These are phyloP conservation scores for Nannospalax galili DNA, from an alignment of 2,113 vertebrate species.

Conservation along the genomic window DNA sequence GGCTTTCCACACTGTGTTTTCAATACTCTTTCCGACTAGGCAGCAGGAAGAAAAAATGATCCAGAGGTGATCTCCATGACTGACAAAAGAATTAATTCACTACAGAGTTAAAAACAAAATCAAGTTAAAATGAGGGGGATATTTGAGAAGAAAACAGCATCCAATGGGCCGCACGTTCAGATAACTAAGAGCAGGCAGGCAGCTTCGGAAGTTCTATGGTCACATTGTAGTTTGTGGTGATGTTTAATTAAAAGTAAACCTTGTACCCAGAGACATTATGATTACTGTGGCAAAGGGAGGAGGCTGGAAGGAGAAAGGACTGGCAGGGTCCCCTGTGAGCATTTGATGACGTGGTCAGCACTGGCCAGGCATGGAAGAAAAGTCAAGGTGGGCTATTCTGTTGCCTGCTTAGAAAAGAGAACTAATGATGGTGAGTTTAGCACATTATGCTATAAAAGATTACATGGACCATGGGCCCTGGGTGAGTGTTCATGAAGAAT, in stretches of 20 bases:
- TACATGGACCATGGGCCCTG: not conserved
- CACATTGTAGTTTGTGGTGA: not conserved
- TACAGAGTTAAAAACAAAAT: not conserved
- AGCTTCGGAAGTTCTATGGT: not conserved
- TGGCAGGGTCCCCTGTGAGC: not conserved
- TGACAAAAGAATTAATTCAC: not conserved
- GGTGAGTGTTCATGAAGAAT: not conserved
- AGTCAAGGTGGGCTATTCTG: not conserved
- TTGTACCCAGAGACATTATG: not conserved
- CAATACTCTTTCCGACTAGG: not conserved
- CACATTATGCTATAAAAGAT: not conserved
- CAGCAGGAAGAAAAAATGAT: not conserved
- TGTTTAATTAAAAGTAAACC: not conserved
- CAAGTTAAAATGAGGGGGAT: not conserved
- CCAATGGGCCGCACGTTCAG: not conserved
- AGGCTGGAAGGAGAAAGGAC: not conserved
- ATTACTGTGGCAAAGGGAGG: not conserved
- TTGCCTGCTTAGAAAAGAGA: not conserved
- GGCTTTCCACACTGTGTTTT: not conserved
- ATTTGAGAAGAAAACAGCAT: not conserved
- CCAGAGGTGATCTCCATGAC: not conserved
- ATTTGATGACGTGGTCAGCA: accelerated
- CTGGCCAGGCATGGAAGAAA: accelerated
- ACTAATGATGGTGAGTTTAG: not conserved
- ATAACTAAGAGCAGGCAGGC: not conserved